phyloP scores from a whole-genome alignment of 2,888 invertebrate genomes.

The Helleia helle region DNA sequence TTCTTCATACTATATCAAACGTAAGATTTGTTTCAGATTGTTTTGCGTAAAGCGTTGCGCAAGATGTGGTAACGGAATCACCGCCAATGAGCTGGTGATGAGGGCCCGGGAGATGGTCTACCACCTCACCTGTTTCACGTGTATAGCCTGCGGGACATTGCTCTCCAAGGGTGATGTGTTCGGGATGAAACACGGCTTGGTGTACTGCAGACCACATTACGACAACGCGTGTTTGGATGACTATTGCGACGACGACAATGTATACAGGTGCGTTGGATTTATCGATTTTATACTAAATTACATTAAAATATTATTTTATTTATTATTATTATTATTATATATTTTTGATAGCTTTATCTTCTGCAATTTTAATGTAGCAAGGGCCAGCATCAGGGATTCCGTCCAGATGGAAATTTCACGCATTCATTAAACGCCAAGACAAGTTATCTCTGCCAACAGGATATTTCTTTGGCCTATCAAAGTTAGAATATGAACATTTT shows the following conservation, averaged over 20 bases:
- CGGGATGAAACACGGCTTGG: constrained; percentile 87
- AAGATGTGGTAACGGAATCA: constrained; percentile 88
- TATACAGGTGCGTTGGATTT: constrained; percentile 56
- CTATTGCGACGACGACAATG: constrained; percentile 75
- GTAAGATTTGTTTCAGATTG: constrained; percentile 78
- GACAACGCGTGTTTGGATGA: constrained; percentile 75
- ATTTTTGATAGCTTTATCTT: no score
- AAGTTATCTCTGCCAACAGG: no score
- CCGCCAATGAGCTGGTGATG: constrained; percentile 93
- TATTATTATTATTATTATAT: no score
- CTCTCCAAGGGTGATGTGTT: constrained; percentile 93
- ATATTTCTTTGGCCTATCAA: no score
- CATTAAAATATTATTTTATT: no score
- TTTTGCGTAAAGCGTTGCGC: constrained; percentile 91
- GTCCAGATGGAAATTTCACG: no score
- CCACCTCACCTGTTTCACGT: constrained; percentile 92
- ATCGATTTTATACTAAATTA: no score
- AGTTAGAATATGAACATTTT: no score
- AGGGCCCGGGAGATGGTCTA: constrained; percentile 89
- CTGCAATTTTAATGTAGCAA: no score
- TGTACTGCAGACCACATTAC: constrained; percentile 79
- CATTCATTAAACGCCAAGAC: no score
- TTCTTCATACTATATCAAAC: no score
- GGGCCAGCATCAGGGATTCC: no score
- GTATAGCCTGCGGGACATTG: constrained; percentile 86